Base-by-base conservation (phyloP, 2,888 invertebrate genomes). In the Monochamus alternatus region DNA sequence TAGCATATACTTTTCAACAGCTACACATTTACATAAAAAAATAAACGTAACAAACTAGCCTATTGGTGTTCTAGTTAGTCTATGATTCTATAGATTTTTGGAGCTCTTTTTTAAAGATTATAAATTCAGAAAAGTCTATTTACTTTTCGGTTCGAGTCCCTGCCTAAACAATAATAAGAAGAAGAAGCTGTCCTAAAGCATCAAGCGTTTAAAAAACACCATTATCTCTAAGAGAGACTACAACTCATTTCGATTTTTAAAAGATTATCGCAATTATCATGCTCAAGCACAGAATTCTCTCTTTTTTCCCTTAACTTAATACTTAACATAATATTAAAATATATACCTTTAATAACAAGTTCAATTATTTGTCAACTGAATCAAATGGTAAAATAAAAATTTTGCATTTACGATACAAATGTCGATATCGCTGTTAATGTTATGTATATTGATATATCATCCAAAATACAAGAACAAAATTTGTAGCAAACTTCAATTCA, bases 101-200 rank as follows among this genome's bases (percentile, higher is more conserved):
- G 47, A 69, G 1, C 5, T 38, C 38, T 38, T 38, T 38, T 38
- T 5, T 38, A 59, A 44, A 59, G 32, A 38, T 10, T 22, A 38
- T 75, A 63, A 82, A 60, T 58, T 5, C 22, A 31, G 22, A 60
- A 31, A 5, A 60, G 58, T 47, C 58, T 62, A 44, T 59, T 60
- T 30, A 60, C 80, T 86, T 79, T 88, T 89, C 88, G 89, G 89
- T 89, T 88, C 89, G 88, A 89, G 89, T 88, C 89, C 89, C 88
- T 88, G 87, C 87, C 88, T 88, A 87, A 86, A 86, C 85, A 86
- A 87, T 86, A 87, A 85, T 83, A 86, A 86, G 81, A 82, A 84
- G 82, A 85, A 84, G 82, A 85, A 86, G 86, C 86, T 87, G 82
- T 85, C 85, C 88, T 87, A 88, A 82, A 89, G 88, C 88, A 87